phyloP scores from a whole-genome alignment of 1,140 invertebrate genomes.

The Arion vulgaris region DNA sequence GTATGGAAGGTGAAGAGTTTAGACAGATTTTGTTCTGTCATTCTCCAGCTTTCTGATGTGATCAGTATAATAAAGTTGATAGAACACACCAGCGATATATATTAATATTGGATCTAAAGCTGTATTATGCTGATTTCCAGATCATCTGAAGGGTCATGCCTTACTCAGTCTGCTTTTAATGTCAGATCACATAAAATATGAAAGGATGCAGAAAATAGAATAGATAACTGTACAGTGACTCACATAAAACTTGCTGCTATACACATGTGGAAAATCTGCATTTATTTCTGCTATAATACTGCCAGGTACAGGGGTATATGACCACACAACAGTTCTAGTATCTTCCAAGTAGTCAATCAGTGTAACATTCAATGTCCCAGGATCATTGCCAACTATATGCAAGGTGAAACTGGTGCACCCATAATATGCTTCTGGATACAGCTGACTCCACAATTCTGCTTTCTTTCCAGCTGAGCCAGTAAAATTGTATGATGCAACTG shows the following conservation, averaged over 20 bases:
- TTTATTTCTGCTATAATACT: neutral
- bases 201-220: no score
- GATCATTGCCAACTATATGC: neutral
- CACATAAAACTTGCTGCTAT: neutral
- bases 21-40: no score
- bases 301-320: neutral
- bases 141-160: no score
- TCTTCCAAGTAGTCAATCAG: neutral
- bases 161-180: no score
- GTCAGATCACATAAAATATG: no score
- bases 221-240: neutral
- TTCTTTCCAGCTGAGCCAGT: neutral
- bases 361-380: neutral
- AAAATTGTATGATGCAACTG: neutral
- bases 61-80: no score
- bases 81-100: no score
- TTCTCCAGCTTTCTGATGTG: no score
- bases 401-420: neutral
- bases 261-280: constrained; percentile 6
- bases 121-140: no score
- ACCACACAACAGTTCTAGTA: neutral
- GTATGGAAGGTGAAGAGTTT: no score
- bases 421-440: neutral
- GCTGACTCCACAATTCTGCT: neutral
- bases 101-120: no score